Evolutionary conservation across 2,888 invertebrate genomes (phyloP), one percentile per base, ranked within the genome.

Genomic region (Pachycephus smyrnensis): DNA sequence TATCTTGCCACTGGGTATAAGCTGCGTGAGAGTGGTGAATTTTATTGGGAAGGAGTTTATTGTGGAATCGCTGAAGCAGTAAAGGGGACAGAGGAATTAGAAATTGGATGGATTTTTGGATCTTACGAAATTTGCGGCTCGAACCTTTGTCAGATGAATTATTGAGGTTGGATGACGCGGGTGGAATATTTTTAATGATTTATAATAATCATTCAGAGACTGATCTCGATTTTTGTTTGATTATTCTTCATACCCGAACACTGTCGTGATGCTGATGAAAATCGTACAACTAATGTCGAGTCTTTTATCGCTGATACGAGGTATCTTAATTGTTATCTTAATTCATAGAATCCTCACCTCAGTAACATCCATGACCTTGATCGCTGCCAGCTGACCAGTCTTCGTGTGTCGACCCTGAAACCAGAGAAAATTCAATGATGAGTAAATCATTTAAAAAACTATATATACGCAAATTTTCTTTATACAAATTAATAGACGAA

Each of bases 341-440:
- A 23, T 55, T 55, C 55, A 23, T 9, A 31, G 15, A 33, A 71
- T 81, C 81, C 92, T 91, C 89, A 94, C 94, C 93, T 99, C 99
- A 86, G 99, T 99, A 89, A 99, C 99, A 93, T 99, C 99, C 99
- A 99, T 99, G 91, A 99, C 99, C 94, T 99, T 99, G 93, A 99
- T 99, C 92, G 99, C 99, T 85, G 99, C 99, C 93, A 99, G 94
- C 93, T 99, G 99, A 85, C 99, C 99, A 86, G 99, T 99, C 94
- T 99, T 99, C 85, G 99, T 99, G 93, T 99, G 99, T 80, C 99
- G 97, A 84, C 99, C 99, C 98, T 99, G 92, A 79, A 90, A 90
- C 84, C 80, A 86, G 85, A 88, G 81, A 73, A 80, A 78, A 80
- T 23, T 23, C 2, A 0, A 55, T 55, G 55, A 55, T 55, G 55